phyloP scores from a whole-genome alignment of 2,888 invertebrate species.

The Digitonthophagus gazella region DNA sequence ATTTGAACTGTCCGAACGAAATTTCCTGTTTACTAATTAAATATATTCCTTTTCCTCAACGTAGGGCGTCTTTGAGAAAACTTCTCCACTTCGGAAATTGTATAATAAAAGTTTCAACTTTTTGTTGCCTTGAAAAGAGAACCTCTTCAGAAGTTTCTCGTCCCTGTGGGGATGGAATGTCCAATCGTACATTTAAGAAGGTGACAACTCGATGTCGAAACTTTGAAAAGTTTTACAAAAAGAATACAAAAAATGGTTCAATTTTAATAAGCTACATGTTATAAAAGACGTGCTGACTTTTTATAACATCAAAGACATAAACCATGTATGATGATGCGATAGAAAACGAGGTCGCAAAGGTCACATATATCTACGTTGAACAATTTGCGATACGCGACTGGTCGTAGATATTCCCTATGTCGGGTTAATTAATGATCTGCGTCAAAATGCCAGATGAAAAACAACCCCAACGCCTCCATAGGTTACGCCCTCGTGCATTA shows the following conservation, averaged over 20 bases:
- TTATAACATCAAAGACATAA: neutral
- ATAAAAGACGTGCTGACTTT: neutral
- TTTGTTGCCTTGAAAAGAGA: slow-evolving; percentile 7
- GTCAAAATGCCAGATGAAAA: neutral
- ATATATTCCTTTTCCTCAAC: neutral
- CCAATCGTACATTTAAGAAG: slow-evolving; percentile 8
- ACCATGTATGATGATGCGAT: neutral
- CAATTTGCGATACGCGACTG: neutral
- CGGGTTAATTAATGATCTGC: neutral
- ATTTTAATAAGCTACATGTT: neutral
- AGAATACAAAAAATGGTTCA: neutral
- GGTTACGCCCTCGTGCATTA: neutral
- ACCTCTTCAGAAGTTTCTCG: no score
- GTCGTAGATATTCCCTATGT: neutral
- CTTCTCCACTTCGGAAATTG: neutral
- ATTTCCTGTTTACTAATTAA: slow-evolving; percentile 7
- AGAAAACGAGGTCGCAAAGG: neutral
- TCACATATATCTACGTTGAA: neutral
- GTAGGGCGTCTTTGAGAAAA: neutral
- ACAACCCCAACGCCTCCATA: neutral
- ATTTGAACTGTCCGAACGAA: neutral
- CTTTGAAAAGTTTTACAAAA: neutral
- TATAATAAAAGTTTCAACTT: slow-evolving; percentile 5
- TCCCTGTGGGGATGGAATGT: neutral
- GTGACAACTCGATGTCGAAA: neutral